Evolutionary conservation across 2,888 invertebrate genomes (phyloP), one percentile per base, ranked within the genome.

Genomic region (Tanypteryx hageni): DNA sequence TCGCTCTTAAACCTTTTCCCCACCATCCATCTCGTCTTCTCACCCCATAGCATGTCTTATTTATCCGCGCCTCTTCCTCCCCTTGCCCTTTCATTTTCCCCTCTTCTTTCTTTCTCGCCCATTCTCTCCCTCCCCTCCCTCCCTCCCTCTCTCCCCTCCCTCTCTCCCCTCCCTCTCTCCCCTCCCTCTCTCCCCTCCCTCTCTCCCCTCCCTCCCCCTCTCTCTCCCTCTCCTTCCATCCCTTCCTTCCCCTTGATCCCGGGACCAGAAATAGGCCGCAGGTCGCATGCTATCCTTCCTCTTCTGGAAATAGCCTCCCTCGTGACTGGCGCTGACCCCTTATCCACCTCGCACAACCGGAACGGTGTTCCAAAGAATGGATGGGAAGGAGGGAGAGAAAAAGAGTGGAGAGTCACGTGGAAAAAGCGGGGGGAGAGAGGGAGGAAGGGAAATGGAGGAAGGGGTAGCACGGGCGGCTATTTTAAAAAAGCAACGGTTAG

Each of bases 331-430:
- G 31, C 89, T 68, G 61, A 61, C 89, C 92, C 92, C 58, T 59
- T 27, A 22, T 14, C 31, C 68, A 14, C 92, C 86, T 44, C 13
- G 13, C 31, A 31, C 22, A 31, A 14, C 82, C 14, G 22, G 11
- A 57, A 59, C 31, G 11, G 22, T 44, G 89, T 44, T 89, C 61
- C 89, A 89, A 89, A 89, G 89, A 89, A 89, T 89, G 89, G 44
- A n/a, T 18, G 9, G 83, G 83, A 57, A 18, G n/a, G 83, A 18
- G 44, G 13, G 10, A 11, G 8, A 27, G 31, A 18, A 27, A 10
- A 13, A 31, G 82, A 16, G 2, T 7, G 31, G 44, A 44, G 44
- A 76, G 76, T 76, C 76, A 76, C 76, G 76, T 22, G 76, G n/a
- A 61, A 44, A 44, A 44, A 44, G 44, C 44, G 5, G 3, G 44